Evolutionary conservation across 2,113 vertebrate species (phyloP), one percentile per base, ranked within the genome.

Genomic region (Noturus placidus): DNA sequence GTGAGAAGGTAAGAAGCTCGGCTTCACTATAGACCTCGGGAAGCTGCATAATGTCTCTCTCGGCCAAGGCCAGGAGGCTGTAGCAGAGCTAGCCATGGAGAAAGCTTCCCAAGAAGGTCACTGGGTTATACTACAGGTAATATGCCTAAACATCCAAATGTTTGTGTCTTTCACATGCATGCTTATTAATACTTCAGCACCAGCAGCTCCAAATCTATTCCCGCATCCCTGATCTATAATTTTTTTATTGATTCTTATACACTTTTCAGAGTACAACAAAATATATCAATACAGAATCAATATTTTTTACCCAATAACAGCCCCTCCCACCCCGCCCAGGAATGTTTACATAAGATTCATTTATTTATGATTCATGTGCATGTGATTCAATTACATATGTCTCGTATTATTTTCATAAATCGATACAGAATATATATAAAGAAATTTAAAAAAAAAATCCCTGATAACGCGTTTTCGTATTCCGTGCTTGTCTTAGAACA

Each of bases 81-180:
- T 92, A 88, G 96, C 96, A 91, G 95, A 96, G 95, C 94, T 94
- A 89, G 95, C 95, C 83, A 92, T 96, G 94, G 94, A 96, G 93
- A 96, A 95, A 85, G 93, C 96, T 92, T 96, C 97, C 91, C 96
- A 96, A 95, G 96, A 96, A 93, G 97, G 96, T 86, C 97, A 97
- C 91, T 97, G 96, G 96, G 96, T 97, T 93, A 97, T 95, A 92
- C 91, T 97, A 93, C 97, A 97, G 97, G 96, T 97, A 0, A 46
- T 52, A 35, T 30, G 2, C 85, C 5, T 88, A 0, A 6, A 33
- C 30, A 17, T 70, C 13, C 10, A 27, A n/a, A 30, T 77, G 7
- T 38, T 4, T 67, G 5, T 72, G 27, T 3, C 35, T 72, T 35
- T 42, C 20, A 74, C 70, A 27, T 27, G 38, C 25, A 74, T 76